Evolutionary conservation across 2,888 invertebrate genomes (phyloP), one percentile per base, ranked within the genome.

Genomic region (Leucoptera coffeella): DNA sequence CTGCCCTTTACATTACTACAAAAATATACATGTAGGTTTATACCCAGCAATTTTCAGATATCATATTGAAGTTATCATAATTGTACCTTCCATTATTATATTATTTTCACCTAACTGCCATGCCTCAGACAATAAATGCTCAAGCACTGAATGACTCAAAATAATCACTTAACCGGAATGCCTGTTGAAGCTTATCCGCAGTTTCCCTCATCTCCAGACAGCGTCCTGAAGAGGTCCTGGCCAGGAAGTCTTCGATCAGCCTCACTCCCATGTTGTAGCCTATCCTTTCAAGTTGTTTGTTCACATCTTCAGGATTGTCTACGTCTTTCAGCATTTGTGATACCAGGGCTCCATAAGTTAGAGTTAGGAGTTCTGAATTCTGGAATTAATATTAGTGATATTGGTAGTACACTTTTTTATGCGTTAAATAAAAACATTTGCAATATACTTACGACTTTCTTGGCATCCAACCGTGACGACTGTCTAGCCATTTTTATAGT

Each of bases 231-330:
- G 84, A 83, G 12, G 89, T 94, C 39, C 94, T 79, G 1, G 97
- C 94, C 7, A 99, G 69, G 45, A 94, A 99, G 51, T 99, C 99
- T 67, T 99, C 99, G 33, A 99, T 95, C 20, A 99, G 64, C 23
- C 99, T 77, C 27, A 97, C 85, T 8, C 99, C 99, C 80, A 99
- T 99, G 50, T 97, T 99, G 53, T 97, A 99, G 4, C 99, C 99
- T 62, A 93, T 85, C 47, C 91, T 71, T 45, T 95, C 94, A 31
- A 96, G 61, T 47, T 99, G 96, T 46, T 94, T 93, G 53, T 96
- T 99, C 1, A 99, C 96, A 67, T 97, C 96, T 20, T 97, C 96
- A 4, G 91, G 83, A 58, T 90, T 93, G 50, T 99, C 97, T 42
- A 87, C 86, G 53, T 99, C 99, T 55, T 93, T 91, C 12, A 99